Evolutionary conservation across 2,113 vertebrate genomes (phyloP), one percentile per base, ranked within the genome.

Genomic region (Morone saxatilis): DNA sequence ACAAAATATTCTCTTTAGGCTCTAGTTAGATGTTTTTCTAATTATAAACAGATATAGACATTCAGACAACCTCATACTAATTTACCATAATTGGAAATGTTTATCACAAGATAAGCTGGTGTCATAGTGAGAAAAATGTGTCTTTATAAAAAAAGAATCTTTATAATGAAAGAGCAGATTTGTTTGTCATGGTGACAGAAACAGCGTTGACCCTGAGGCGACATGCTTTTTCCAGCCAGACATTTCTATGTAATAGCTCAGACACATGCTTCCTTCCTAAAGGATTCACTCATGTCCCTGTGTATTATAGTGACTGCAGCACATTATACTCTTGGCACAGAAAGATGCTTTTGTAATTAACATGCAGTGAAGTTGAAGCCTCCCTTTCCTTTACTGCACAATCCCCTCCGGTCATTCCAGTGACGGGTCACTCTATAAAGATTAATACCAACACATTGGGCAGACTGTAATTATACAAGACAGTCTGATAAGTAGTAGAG

Each of bases 241-340:
- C 57, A 17, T 77, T 22, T 57, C 51, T n/a, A 65, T 41, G 38
- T 31, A 68, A 54, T 13, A 45, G 12, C 20, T 56, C 43, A 59
- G 48, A 77, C 57, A 48, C 60, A 51, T 38, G 57, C 20, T 63
- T 80, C 38, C 63, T 19, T 57, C 60, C 45, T 17, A 59, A 71
- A 51, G 31, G 50, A 76, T 22, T 57, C 9, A 36, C 59, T 40
- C 7, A 47, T 43, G 20, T n/a, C 7, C 31, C 19, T 48, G 61
- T 38, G 50, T 74, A 14, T 48, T 66, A 14, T 3, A 48, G 5
- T 12, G 50, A 63, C 43, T 43, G 70, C 41, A 65, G 70, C 47
- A 54, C 14, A 1, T 13, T 59, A 73, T 48, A 45, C 22, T 50
- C 45, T 60, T 68, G 72, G 51, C 51, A 20, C 59, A 50, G 17